Evolutionary conservation across 2,113 vertebrate species (phyloP), one percentile per base, ranked within the genome.

Genomic region (Urocynchramus pylzowi): DNA sequence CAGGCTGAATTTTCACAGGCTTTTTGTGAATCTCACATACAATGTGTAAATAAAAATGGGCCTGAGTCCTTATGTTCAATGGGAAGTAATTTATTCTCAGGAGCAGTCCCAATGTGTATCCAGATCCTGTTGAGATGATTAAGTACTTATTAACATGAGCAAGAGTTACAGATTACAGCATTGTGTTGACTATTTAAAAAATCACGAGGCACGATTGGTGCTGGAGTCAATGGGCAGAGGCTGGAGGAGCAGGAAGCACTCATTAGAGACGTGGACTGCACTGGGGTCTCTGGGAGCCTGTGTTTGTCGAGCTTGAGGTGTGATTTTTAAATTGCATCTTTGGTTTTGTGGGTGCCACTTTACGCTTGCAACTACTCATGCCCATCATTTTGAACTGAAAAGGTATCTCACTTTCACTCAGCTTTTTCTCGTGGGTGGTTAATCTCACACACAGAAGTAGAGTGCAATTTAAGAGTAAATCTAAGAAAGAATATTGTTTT

Each of bases 61-160:
- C 59, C 82, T 35, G 63, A 85, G 54, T 89, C 87, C 71, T 85
- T 78, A 28, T 75, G 64, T 80, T 93, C 85, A 53, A 42, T 60
- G 47, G 81, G 61, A 91, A 89, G 53, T 75, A 92, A 93, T 91
- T 93, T 96, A 85, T 82, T 93, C 84, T 86, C 79, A 90, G 90
- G 75, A 88, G 54, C 64, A 52, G 76, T 88, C 85, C 85, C 82
- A 56, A 56, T 64, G 85, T 81, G 54, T 86, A 91, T 89, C 57
- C 85, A 87, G 68, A 86, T 88, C 52, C 90, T 84, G 37, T 88
- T 90, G 79, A 94, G 73, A 77, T 92, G 82, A 92, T 91, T 93
- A 90, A 90, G 56, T 90, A 70, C 60, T 93, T 91, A 90, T 90
- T 96, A 94, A 67, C 83, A 70, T 71, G 87, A 88, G 52, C 80